Percentiles rank a stretch among this genome's conserved stretches.
phyloP scores from a whole-genome alignment of 2,888 invertebrate genomes.

The Drosophila setosimentum region DNA sequence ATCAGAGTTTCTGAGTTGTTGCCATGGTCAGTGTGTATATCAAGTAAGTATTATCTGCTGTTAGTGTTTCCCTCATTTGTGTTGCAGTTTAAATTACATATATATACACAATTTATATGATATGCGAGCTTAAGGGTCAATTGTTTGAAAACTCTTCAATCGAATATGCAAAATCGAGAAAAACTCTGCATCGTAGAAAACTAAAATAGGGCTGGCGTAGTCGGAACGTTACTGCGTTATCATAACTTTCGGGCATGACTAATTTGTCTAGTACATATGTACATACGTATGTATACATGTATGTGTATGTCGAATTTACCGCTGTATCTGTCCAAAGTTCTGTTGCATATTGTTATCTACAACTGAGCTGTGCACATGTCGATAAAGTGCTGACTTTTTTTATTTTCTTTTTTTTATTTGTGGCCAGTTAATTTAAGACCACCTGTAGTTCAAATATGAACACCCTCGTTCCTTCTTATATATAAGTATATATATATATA shows the following conservation, averaged over 20 bases:
- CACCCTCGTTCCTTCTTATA: background rate
- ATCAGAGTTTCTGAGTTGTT: background rate
- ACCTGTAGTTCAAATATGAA: slow-evolving; percentile 7
- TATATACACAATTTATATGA: background rate
- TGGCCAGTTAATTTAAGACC: slow-evolving; percentile 28
- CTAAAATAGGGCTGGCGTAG: background rate
- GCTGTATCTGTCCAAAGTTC: slow-evolving; percentile 28
- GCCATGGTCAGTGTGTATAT: background rate
- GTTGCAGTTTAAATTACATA: background rate
- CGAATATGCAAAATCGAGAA: background rate
- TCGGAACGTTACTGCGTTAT: background rate
- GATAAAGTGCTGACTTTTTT: slow-evolving; percentile 48
- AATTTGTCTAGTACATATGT: background rate
- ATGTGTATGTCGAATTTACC: background rate
- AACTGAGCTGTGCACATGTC: slow-evolving; percentile 37
- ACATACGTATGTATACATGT: background rate
- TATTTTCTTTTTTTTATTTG: background rate
- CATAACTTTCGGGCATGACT: slow-evolving; percentile 4
- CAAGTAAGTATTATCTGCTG: background rate
- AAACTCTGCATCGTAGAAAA: background rate
- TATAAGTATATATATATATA: background rate
- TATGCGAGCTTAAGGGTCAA: background rate
- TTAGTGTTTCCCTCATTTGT: background rate
- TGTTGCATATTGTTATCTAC: slow-evolving; percentile 47
- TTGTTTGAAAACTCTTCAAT: background rate